Conservation (phyloP, 1,140 invertebrate species). For the Diabrotica undecimpunctata region DNA sequence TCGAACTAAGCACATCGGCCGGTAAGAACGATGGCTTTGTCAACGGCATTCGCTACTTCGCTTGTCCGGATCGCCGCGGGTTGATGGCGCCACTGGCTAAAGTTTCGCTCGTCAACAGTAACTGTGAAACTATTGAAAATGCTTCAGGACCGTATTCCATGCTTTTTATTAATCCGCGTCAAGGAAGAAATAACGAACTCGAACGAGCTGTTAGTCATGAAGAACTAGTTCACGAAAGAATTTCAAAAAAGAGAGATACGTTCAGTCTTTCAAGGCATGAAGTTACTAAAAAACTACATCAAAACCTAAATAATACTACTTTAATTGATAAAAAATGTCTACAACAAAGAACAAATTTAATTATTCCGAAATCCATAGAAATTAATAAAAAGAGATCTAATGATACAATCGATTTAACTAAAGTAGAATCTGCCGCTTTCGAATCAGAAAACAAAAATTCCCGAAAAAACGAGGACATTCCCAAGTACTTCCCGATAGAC, state of each 20-base stretch:
- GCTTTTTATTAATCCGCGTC: constrained; percentile 49
- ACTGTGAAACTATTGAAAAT: constrained; percentile 34
- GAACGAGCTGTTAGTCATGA: neutral
- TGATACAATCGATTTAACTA: constrained; percentile 7
- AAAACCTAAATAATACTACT: constrained; percentile 5
- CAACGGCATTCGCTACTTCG: constrained; percentile 55
- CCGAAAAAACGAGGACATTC: neutral
- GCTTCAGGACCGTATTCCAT: constrained; percentile 56
- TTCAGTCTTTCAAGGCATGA: neutral
- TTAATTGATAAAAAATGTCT: neutral
- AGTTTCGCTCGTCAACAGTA: constrained; percentile 35
- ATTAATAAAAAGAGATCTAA: constrained; percentile 21
- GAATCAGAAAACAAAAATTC: constrained; percentile 3
- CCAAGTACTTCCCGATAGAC: neutral
- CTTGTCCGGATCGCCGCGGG: constrained; percentile 49
- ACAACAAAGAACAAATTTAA: neutral
- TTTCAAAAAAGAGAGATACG: neutral
- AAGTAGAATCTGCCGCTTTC: neutral
- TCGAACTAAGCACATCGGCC: constrained; percentile 57
- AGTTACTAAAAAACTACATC: too few species aligned
- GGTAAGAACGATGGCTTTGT: constrained; percentile 64
- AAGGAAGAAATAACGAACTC: constrained; percentile 26
- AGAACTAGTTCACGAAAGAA: neutral
- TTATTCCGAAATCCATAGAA: neutral
- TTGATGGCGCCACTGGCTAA: constrained; percentile 53